These are phyloP conservation scores for Aldabrachelys gigantea DNA, from an alignment of 2,113 vertebrate genomes.

Conservation along the genomic window DNA sequence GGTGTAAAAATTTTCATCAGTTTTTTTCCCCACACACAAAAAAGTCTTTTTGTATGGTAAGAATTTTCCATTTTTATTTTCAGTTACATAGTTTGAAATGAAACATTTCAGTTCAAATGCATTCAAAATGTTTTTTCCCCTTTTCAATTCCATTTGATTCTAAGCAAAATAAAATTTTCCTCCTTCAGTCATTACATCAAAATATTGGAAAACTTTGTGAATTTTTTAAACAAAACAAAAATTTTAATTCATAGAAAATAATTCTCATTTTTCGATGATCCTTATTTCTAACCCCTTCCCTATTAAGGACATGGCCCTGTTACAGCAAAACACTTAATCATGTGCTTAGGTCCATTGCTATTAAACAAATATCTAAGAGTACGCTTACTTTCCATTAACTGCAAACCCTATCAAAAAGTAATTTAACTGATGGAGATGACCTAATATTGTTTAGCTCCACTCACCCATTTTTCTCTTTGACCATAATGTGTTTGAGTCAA, in stretches of 20 bases:
- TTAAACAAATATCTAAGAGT: too few species aligned
- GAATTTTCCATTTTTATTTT: background rate
- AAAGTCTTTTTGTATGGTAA: too few species aligned
- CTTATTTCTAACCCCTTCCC: too few species aligned
- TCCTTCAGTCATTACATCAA: background rate
- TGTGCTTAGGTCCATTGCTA: too few species aligned
- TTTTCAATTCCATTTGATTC: background rate
- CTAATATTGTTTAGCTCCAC: background rate
- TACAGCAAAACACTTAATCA: too few species aligned
- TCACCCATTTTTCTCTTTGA: background rate
- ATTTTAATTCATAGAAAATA: too few species aligned
- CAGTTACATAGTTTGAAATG: background rate
- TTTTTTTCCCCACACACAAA: background rate
- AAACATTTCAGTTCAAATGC: background rate
- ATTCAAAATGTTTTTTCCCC: background rate
- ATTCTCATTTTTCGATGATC: too few species aligned
- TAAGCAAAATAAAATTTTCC: background rate
- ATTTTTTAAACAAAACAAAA: background rate
- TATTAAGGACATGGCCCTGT: too few species aligned
- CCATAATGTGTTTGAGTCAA: background rate
- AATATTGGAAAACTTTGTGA: background rate
- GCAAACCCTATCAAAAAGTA: too few species aligned
- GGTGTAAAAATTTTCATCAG: background rate
- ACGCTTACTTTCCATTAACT: too few species aligned
- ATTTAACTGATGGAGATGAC: too few species aligned